Evolutionary conservation across 1,140 invertebrate species (phyloP).

Genomic region (Diabrotica undecimpunctata): DNA sequence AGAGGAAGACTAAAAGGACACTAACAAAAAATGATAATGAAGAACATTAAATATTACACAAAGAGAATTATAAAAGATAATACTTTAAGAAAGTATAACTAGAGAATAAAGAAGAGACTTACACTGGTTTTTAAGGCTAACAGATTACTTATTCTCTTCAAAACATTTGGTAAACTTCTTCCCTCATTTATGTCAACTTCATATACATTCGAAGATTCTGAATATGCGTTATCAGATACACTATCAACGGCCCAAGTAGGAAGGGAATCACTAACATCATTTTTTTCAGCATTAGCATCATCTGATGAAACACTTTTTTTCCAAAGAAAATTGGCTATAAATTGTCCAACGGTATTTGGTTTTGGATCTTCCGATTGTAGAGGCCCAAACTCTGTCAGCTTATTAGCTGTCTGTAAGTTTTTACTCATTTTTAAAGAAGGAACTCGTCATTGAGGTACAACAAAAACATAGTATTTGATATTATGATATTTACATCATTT

Average conservation of each 20-base stretch:
- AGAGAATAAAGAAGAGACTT: conserved; percentile 43
- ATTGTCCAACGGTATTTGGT: conserved; percentile 54
- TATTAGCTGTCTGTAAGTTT: conserved; percentile 65
- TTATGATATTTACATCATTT: not conserved
- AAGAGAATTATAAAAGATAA: not conserved
- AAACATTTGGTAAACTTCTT: conserved; percentile 72
- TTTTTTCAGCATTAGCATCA: conserved; percentile 25
- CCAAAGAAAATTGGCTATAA: conserved; percentile 58
- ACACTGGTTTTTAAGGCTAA: conserved; percentile 70
- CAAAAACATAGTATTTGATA: not conserved
- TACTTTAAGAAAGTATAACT: not conserved
- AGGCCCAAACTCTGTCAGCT: conserved; percentile 74
- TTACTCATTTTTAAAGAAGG: conserved; percentile 52
- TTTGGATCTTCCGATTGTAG: conserved; percentile 61
- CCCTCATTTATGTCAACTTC: conserved; percentile 55
- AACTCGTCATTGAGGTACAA: not conserved
- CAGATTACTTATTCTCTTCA: conserved; percentile 75
- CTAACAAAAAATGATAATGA: no score
- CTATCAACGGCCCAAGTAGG: conserved; percentile 38
- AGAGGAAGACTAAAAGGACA: no score
- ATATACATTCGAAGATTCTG: conserved; percentile 31
- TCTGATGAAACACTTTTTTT: conserved; percentile 44
- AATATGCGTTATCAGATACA: conserved; percentile 24
- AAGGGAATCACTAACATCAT: conserved; percentile 33
- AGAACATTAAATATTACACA: no score